phyloP scores from a whole-genome alignment of 2,113 vertebrate species.

The Capricornis sumatraensis region DNA sequence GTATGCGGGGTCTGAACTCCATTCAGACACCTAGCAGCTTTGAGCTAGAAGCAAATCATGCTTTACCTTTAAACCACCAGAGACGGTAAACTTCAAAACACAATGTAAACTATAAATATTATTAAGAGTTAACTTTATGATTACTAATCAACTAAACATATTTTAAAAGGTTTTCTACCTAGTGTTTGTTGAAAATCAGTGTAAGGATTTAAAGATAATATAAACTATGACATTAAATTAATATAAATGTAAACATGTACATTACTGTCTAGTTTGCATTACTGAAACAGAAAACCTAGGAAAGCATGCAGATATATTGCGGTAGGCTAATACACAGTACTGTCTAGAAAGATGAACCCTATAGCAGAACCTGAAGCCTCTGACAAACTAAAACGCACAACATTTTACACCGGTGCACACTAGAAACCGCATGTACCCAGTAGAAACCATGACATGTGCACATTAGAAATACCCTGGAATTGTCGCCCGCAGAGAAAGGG shows the following conservation, averaged over 20 bases:
- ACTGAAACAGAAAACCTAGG: neutral
- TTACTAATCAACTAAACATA: neutral
- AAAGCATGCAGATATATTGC: neutral
- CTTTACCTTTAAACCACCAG: neutral
- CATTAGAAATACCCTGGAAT: neutral
- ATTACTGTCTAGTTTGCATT: neutral
- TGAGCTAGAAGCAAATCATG: neutral
- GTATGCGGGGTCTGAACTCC: neutral
- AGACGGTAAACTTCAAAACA: neutral
- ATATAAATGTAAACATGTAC: neutral
- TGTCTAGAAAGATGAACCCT: neutral
- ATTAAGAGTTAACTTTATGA: neutral
- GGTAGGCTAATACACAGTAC: neutral
- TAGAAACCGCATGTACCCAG: neutral
- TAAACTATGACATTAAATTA: neutral
- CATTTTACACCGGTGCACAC: neutral
- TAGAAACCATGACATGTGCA: neutral
- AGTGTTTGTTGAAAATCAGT: neutral
- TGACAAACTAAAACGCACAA: neutral
- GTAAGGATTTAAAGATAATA: neutral
- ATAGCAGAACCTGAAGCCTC: neutral
- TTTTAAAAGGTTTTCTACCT: neutral
- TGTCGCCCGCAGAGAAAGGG: neutral
- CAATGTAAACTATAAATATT: neutral
- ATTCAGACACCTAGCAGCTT: neutral